A percentile compares a stretch with the other conserved stretches of the same genome.
Evolutionary conservation across 2,888 invertebrate genomes (phyloP).

Genomic region (Rhogogaster chlorosoma): DNA sequence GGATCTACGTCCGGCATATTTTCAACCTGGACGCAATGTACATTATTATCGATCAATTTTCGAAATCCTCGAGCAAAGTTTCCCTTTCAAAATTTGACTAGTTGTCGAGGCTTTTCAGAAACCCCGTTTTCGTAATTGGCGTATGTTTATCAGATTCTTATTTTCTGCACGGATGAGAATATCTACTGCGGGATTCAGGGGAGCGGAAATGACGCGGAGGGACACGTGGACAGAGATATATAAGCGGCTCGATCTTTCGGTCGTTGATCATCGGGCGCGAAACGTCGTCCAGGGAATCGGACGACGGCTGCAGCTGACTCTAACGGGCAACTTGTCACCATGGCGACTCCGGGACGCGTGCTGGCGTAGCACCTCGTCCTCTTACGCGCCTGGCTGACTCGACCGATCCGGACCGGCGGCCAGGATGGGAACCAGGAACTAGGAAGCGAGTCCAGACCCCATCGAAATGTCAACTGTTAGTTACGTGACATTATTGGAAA

Average conservation of each 20-base stretch:
- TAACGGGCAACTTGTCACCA: slow-evolving; percentile 51
- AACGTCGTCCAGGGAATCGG: slow-evolving; percentile 50
- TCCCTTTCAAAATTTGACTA: background rate
- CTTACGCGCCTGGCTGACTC: slow-evolving; percentile 46
- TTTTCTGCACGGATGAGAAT: slow-evolving; percentile 31
- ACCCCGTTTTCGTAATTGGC: background rate
- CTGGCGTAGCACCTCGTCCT: slow-evolving; percentile 43
- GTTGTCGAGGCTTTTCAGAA: background rate
- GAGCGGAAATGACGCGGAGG: slow-evolving; percentile 35
- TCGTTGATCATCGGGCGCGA: slow-evolving; percentile 46
- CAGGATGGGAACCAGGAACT: slow-evolving; percentile 3
- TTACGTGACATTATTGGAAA: background rate
- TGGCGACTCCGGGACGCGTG: slow-evolving; percentile 49
- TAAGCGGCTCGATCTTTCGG: slow-evolving; percentile 44
- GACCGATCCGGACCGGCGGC: slow-evolving; percentile 25
- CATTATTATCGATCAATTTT: background rate
- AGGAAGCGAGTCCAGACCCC: background rate
- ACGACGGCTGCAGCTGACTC: slow-evolving; percentile 50
- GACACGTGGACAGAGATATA: slow-evolving; percentile 23
- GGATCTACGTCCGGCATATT: slow-evolving; percentile 58
- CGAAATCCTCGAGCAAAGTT: background rate
- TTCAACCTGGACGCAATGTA: slow-evolving; percentile 53
- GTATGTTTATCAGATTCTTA: background rate
- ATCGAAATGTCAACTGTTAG: background rate
- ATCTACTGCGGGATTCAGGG: slow-evolving; percentile 14